Evolutionary conservation across 1,140 invertebrate genomes (phyloP), one percentile per base, ranked within the genome.

Genomic region (Conus betulinus): DNA sequence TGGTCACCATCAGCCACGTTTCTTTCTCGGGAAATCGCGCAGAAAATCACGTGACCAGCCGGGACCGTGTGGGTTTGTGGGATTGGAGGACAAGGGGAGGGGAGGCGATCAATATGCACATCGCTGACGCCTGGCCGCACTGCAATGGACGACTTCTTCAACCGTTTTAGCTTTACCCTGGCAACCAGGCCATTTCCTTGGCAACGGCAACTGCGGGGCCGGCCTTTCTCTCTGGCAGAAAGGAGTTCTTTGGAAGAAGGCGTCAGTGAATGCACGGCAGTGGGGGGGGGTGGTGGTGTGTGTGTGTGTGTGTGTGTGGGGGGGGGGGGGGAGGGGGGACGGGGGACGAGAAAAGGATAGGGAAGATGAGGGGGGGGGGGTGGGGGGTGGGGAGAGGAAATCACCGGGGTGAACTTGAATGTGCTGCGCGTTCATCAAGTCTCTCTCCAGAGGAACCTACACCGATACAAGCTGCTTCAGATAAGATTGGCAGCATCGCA

Each of bases 181-280:
- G 84, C 84, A 85, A 85, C 84, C 63, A 51, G 84, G 84, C 51
- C 63, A 67, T 85, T 71, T 74, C 84, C 84, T 85, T 85, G 84
- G 51, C 84, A 85, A 85, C 84, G 27, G 67, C 25, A 78, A 39
- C 76, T 39, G 23, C 23, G 23, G 23, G 76, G 15, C 71, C 25
- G 23, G 25, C 39, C 76, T 78, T 78, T 78, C 25, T 78, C 76
- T 39, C 25, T 78, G 76, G 23, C n/a, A 27, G 76, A 39, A 39
- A 20, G 13, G 17, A 7, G 67, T 74, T 74, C 67, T 74, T 39
- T 39, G 39, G 39, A 39, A 39, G 39, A 39, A 39, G 39, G 39
- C 39, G 39, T 39, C 39, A 39, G 39, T 39, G 0, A 39, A 39
- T 39, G 39, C 39, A 39, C 39, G 39, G 39, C 39, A 39, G 39